Conservation (phyloP, 2,797 vertebrate species). For the Potorous gilbertii region DNA sequence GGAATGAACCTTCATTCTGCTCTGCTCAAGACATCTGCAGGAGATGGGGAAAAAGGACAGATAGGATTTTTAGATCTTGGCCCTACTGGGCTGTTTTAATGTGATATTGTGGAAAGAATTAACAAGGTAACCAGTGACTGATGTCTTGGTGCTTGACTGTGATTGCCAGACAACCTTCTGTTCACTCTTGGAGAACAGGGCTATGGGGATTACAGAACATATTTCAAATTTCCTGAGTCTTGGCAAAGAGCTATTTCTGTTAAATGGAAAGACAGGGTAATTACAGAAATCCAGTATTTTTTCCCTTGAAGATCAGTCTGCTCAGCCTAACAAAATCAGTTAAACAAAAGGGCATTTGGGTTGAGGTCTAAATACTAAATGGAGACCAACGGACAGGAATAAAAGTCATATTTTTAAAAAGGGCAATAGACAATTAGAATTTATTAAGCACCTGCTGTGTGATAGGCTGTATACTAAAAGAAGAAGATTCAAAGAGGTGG, state of each 20-base stretch:
- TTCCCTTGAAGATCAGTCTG: conserved; percentile 3
- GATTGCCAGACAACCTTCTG: neutral
- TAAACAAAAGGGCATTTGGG: conserved; percentile 3
- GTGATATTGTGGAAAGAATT: neutral
- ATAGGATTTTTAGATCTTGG: neutral
- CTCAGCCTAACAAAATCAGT: neutral
- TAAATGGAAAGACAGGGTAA: neutral
- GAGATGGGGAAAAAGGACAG: neutral
- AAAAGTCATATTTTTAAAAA: conserved; percentile 44
- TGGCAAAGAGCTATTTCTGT: conserved; percentile 39
- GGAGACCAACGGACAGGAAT: conserved; percentile 41
- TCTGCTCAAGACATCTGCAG: neutral
- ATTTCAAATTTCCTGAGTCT: conserved; percentile 27
- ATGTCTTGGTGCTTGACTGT: neutral
- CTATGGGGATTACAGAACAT: conserved; percentile 25
- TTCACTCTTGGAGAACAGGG: neutral
- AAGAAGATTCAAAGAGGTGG: neutral
- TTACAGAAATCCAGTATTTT: conserved; percentile 5
- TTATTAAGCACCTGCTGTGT: neutral
- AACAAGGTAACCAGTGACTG: neutral
- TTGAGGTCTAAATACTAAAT: conserved; percentile 59
- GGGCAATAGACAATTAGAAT: neutral
- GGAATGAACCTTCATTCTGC: neutral
- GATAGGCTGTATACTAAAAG: neutral
- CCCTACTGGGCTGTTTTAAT: neutral